These are phyloP conservation scores for Colinus virginianus DNA, from an alignment of 2,113 vertebrate species.

Conservation along the genomic window DNA sequence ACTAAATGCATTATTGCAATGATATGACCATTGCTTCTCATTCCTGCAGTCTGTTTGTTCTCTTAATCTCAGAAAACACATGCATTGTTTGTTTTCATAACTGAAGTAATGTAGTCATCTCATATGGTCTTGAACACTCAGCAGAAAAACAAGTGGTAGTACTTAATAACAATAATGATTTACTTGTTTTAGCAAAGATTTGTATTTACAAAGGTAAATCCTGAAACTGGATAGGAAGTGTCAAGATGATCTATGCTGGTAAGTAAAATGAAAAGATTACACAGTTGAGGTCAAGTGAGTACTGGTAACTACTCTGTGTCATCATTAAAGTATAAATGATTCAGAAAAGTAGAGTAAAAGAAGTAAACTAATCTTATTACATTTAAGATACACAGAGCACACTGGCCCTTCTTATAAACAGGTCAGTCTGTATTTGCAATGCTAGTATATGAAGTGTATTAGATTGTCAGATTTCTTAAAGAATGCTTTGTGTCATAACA, in stretches of 20 bases:
- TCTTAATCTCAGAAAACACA: background rate
- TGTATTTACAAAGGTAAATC: background rate
- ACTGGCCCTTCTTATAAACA: background rate
- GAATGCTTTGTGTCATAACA: background rate
- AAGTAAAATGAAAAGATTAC: background rate
- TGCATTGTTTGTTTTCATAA: background rate
- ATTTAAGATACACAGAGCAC: background rate
- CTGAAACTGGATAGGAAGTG: background rate
- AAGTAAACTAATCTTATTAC: background rate
- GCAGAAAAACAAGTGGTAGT: background rate
- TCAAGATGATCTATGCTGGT: background rate
- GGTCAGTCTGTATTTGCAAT: background rate
- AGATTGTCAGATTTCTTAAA: background rate
- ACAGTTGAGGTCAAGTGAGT: background rate
- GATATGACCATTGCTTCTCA: background rate
- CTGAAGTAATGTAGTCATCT: background rate
- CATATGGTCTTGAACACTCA: background rate
- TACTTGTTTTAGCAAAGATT: background rate
- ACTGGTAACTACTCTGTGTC: background rate
- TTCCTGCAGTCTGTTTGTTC: background rate
- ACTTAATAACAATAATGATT: background rate
- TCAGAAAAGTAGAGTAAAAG: background rate
- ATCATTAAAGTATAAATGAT: background rate
- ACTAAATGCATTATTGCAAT: background rate
- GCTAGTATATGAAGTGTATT: background rate